Conservation (phyloP, 2,888 invertebrate genomes). For the Hirtodrosophila confusa region DNA sequence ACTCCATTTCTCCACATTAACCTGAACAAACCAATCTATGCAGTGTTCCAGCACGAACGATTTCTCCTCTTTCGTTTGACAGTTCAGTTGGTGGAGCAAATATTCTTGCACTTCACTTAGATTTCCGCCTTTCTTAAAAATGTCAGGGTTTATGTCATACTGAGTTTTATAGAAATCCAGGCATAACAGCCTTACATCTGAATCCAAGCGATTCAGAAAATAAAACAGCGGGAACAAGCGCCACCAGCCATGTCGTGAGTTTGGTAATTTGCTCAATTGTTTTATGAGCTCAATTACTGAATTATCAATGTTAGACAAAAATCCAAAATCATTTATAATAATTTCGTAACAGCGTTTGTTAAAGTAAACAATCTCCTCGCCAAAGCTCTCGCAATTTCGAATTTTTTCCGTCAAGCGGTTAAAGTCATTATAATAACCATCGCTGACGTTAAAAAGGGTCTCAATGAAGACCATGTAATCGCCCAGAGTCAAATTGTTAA, state of each 20-base stretch:
- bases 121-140: conserved; percentile 3
- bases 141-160: conserved; percentile 44
- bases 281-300: conserved; percentile 21
- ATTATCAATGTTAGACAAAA: background rate
- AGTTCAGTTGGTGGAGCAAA: conserved; percentile 43
- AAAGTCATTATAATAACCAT: conserved; percentile 34
- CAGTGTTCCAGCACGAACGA: conserved; percentile 49
- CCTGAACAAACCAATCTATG: conserved; percentile 56
- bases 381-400: conserved; percentile 16
- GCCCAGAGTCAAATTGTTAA: conserved; percentile 53
- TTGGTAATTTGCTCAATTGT: conserved; percentile 37
- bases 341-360: conserved; percentile 57
- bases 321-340: background rate
- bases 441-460: conserved; percentile 66
- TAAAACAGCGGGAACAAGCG: conserved; percentile 51
- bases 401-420: conserved; percentile 40
- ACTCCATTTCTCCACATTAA: conserved; percentile 39
- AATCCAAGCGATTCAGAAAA: background rate
- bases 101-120: conserved; percentile 21
- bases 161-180: conserved; percentile 36
- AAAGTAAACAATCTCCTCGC: conserved; percentile 11
- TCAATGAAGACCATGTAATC: conserved; percentile 77
- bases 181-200: background rate
- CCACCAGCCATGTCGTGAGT: conserved; percentile 61
- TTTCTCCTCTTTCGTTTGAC: conserved; percentile 49